These are phyloP conservation scores for Thelaira solivaga DNA, from an alignment of 2,888 invertebrate species.

Conservation along the genomic window DNA sequence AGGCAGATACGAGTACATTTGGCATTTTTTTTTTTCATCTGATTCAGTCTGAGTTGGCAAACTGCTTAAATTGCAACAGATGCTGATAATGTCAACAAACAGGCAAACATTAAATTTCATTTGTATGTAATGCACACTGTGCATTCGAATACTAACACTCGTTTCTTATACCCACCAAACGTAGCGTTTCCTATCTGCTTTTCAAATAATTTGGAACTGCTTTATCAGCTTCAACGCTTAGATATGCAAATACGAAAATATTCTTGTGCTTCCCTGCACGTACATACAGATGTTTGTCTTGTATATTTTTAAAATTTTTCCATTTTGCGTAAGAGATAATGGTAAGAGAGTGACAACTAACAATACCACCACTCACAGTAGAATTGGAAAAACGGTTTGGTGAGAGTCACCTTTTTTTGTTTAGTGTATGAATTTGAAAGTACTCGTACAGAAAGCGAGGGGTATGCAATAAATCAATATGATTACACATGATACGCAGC, in stretches of 20 bases:
- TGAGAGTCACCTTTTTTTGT: too few relatives aligned
- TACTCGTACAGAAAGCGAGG: too few relatives aligned
- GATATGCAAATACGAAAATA: conserved; percentile 27
- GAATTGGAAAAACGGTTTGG: conserved; percentile 29
- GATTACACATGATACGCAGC: too few relatives aligned
- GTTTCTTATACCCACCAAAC: neutral
- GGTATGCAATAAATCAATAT: too few relatives aligned
- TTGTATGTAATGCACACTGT: conserved; percentile 8
- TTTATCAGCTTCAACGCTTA: conserved; percentile 44
- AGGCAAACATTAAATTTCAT: too few relatives aligned
- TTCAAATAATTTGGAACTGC: conserved; percentile 9
- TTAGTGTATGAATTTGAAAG: too few relatives aligned
- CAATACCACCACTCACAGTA: conserved; percentile 21
- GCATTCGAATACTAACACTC: neutral
- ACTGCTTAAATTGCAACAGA: conserved; percentile 22
- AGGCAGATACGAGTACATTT: too few relatives aligned
- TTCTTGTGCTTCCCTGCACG: neutral
- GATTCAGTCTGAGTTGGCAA: neutral
- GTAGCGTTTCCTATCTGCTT: neutral
- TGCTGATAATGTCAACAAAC: conserved; percentile 31
- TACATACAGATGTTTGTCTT: neutral
- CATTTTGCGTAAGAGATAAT: neutral
- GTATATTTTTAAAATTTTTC: neutral
- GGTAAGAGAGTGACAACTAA: conserved; percentile 16
- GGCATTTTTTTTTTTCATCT: neutral